These are phyloP conservation scores for Drosophila azteca DNA, from an alignment of 1,140 invertebrate genomes.

Conservation along the genomic window DNA sequence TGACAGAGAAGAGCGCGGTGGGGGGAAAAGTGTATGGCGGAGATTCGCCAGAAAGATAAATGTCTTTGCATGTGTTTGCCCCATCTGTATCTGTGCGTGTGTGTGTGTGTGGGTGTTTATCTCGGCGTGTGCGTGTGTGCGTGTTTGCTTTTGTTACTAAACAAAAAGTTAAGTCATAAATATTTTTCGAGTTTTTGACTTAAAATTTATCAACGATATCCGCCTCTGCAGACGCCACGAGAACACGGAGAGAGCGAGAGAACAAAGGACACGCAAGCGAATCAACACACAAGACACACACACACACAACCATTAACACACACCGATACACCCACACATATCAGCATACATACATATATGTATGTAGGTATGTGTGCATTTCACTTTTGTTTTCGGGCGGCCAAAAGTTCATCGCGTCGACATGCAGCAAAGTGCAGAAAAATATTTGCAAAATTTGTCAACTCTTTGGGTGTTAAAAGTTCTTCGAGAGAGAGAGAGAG, in stretches of 20 bases:
- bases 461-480: slow-evolving; percentile 24
- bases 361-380: slow-evolving; percentile 20
- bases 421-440: slow-evolving; percentile 35
- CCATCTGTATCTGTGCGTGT: slow-evolving; percentile 11
- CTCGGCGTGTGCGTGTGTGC: slow-evolving; percentile 13
- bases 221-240: slow-evolving; percentile 37
- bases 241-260: slow-evolving; percentile 5
- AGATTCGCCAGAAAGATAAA: slow-evolving; percentile 22
- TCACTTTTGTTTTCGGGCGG: slow-evolving; percentile 36
- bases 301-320: neutral
- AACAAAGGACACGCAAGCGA: slow-evolving; percentile 45
- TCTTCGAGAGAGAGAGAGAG: neutral
- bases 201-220: slow-evolving; percentile 82
- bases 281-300: slow-evolving; percentile 19
- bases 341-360: neutral
- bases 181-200: slow-evolving; percentile 81
- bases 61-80: slow-evolving; percentile 3
- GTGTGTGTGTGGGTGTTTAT: slow-evolving; percentile 8
- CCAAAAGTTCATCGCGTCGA: slow-evolving; percentile 34
- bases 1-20: slow-evolving; percentile 21
- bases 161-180: slow-evolving; percentile 82
- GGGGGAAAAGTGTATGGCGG: slow-evolving; percentile 9
- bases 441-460: slow-evolving; percentile 52
- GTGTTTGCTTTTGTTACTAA: slow-evolving; percentile 71
- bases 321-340: too few species aligned